phyloP scores from a whole-genome alignment of 2,888 invertebrate genomes.

The Cabera pusaria region DNA sequence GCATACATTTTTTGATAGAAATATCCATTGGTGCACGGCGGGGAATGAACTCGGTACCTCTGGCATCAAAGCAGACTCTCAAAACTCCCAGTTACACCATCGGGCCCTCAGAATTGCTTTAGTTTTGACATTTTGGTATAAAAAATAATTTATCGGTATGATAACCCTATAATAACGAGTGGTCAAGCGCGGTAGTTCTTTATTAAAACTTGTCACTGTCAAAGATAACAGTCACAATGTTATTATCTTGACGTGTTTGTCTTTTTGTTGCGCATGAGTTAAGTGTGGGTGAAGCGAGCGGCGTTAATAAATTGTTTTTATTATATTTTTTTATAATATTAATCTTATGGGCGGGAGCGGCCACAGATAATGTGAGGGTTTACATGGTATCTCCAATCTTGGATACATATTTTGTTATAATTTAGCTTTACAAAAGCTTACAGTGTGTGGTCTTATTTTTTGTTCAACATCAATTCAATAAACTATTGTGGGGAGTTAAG shows the following conservation, averaged over 20 bases:
- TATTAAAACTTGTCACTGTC: slow-evolving; percentile 79
- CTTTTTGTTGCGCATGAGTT: slow-evolving; percentile 34
- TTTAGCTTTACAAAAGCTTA: background rate
- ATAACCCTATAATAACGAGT: slow-evolving; percentile 20
- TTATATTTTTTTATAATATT: slow-evolving; percentile 37
- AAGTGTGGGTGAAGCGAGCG: slow-evolving; percentile 31
- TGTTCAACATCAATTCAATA: no score
- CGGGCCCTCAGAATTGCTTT: no score
- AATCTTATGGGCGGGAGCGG: slow-evolving; percentile 8
- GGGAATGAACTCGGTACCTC: no score
- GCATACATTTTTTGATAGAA: no score
- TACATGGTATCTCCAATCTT: no score
- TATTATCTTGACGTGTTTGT: slow-evolving; percentile 65
- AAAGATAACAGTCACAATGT: slow-evolving; percentile 64
- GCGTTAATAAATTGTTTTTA: slow-evolving; percentile 37
- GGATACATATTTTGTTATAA: background rate
- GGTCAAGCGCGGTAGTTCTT: slow-evolving; percentile 67
- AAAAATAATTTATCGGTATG: background rate
- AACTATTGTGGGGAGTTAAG: no score
- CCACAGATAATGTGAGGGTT: slow-evolving; percentile 3
- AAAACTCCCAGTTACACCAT: no score
- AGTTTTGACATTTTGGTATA: no score
- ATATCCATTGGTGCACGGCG: no score
- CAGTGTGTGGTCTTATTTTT: no score
- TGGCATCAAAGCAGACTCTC: no score